Conservation (phyloP, 2,888 invertebrate species). For the Chrysolina haemoptera region DNA sequence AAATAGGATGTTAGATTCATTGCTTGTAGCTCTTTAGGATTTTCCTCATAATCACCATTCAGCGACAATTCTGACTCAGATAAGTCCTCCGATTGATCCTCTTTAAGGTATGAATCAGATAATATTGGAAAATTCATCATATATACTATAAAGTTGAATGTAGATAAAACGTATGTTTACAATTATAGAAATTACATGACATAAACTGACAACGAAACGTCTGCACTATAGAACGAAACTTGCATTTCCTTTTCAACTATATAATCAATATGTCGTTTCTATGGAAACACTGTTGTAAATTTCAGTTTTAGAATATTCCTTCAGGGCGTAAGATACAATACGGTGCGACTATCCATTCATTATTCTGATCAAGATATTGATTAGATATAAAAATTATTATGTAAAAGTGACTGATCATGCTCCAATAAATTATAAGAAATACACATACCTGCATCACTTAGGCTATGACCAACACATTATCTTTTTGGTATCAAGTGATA, state of each 20-base stretch:
- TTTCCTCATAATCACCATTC: conserved; percentile 21
- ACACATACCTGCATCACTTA: too few species aligned
- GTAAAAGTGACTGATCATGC: too few species aligned
- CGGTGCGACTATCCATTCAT: too few species aligned
- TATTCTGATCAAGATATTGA: too few species aligned
- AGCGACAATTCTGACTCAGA: neutral
- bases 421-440: too few species aligned
- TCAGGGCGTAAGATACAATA: too few species aligned
- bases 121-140: neutral
- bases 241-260: neutral
- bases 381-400: too few species aligned
- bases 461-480: too few species aligned
- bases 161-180: neutral
- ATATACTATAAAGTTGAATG: neutral
- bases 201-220: neutral
- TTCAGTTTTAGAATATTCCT: too few species aligned
- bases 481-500: too few species aligned
- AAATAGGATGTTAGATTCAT: neutral
- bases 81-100: neutral
- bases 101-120: neutral
- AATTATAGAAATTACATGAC: neutral
- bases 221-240: neutral
- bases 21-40: conserved; percentile 13
- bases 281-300: neutral
- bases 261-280: conserved; percentile 15